Evolutionary conservation across 2,113 vertebrate genomes (phyloP).

Genomic region (Lycaon pictus): DNA sequence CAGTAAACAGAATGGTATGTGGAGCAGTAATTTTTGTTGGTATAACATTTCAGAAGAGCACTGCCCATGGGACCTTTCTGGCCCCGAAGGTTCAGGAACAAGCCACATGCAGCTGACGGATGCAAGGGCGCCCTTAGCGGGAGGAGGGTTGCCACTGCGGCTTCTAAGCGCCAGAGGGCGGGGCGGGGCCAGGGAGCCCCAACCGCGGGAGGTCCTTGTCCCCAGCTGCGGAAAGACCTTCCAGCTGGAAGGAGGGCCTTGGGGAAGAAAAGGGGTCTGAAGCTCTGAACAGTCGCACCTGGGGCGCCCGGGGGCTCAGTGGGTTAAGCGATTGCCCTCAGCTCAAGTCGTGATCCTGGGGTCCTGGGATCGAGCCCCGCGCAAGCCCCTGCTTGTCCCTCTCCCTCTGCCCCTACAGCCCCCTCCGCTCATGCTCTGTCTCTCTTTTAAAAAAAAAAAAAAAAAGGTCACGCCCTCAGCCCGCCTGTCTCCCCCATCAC

Average conservation of each 20-base stretch:
- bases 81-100: not conserved
- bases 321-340: no score
- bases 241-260: not conserved
- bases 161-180: not conserved
- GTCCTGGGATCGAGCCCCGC: no score
- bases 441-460: no score
- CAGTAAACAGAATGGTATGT: not conserved
- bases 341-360: no score
- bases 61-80: not conserved
- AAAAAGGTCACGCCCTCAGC: not conserved
- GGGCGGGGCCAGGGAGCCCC: not conserved
- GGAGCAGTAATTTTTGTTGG: not conserved
- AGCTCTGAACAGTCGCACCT: no score
- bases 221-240: not conserved
- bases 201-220: not conserved
- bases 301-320: no score
- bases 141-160: not conserved
- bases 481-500: not conserved
- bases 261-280: not conserved
- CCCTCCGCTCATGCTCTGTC: no score
- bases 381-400: no score
- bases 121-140: not conserved
- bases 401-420: no score
- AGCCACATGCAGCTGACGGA: rapidly evolving
- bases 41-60: not conserved